phyloP scores from a whole-genome alignment of 1,140 invertebrate species.

The Camponotus vicinus region DNA sequence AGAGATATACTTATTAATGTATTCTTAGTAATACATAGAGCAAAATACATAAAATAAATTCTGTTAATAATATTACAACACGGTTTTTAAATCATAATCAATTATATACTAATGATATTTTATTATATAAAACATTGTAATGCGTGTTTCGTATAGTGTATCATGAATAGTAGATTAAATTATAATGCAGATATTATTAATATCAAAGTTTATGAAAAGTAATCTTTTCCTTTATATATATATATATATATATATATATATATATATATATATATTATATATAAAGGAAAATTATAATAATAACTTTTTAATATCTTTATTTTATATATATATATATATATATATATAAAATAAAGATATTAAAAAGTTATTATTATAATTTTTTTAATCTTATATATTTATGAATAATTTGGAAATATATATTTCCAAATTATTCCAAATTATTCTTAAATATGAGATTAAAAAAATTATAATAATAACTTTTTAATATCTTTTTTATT shows the following conservation, averaged over 20 bases:
- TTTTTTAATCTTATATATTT: background rate
- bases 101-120: slow-evolving; percentile 25
- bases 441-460: background rate
- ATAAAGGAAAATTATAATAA: too few species aligned
- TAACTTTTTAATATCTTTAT: too few species aligned
- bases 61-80: background rate
- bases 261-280: too few species aligned
- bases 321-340: too few species aligned
- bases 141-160: slow-evolving; percentile 11
- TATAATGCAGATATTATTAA: background rate
- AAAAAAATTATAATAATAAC: background rate
- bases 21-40: slow-evolving; percentile 1
- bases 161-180: background rate
- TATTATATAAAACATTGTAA: slow-evolving; percentile 32
- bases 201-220: slow-evolving; percentile 8
- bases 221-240: background rate
- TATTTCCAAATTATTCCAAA: background rate
- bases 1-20: background rate
- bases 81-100: slow-evolving; percentile 17
- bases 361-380: slow-evolving; percentile 6
- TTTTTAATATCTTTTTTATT: background rate
- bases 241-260: too few species aligned
- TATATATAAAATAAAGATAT: background rate
- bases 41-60: slow-evolving; percentile 18
- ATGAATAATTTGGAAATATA: background rate